Base-by-base conservation (phyloP, 1,140 invertebrate genomes). In the Mya arenaria region DNA sequence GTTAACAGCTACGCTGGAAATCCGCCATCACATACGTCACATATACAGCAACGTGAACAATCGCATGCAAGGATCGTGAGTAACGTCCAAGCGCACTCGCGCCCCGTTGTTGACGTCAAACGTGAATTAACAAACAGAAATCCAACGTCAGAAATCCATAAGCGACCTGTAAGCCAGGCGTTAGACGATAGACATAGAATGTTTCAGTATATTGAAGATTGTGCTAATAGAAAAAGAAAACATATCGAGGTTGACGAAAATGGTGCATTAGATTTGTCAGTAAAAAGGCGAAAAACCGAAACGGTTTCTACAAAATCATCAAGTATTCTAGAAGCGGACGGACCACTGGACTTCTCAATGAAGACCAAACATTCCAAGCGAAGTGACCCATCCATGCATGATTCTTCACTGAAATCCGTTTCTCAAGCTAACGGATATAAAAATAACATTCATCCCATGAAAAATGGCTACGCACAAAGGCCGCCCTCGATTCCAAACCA, bases 331-430 rank as follows among this genome's bases (percentile, higher is more conserved):
- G 39, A 58, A 8, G 60, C 44, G 68, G 75, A 79, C 37, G 44
- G 19, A 2, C 75, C 75, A 25, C 41, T 79, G 36, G 75, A 79
- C 39, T 79, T 79, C 41, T 79, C 75, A 55, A 55, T 79, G 65
- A 79, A 68, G 60, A 58, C 41, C 19, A 41, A 34, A 28, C n/a
- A 58, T 32, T 25, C 39, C 30, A 23, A 52, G 48, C 48, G 48
- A 52, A n/a, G 17, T n/a, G 17, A 52, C 25, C 17, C 25, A 23
- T n/a, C 48, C 25, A 23, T 17, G 19, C 19, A 17, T 52, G 19
- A n/a, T 1, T n/a, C 17, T 23, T 10, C 48, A 52, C 4, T 23
- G 25, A n/a, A 52, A 17, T 52, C 48, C 25, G 17, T n/a, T 23
- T n/a, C 48, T 4, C 48, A 52, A 23, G 48, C 48, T 17, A 52